phyloP scores from a whole-genome alignment of 2,797 vertebrate genomes.

The Uromys caudimaculatus region DNA sequence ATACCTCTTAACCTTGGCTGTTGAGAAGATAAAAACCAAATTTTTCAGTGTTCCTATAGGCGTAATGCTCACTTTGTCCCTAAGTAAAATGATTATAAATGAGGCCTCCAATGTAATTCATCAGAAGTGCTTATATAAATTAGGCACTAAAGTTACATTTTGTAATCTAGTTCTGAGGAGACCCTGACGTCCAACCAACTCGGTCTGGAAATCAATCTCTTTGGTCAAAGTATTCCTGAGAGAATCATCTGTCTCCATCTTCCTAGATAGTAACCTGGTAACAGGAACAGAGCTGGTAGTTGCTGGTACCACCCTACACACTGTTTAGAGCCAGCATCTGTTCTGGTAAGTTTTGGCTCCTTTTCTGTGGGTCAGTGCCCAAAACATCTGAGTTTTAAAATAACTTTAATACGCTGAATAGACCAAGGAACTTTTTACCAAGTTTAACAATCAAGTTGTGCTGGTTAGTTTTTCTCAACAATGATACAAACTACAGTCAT shows the following conservation, averaged over 20 bases:
- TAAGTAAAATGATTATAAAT: slow-evolving; percentile 31
- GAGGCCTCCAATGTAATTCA: background rate
- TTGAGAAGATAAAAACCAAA: background rate
- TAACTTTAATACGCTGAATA: slow-evolving; percentile 33
- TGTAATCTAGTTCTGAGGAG: background rate
- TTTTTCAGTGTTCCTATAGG: background rate
- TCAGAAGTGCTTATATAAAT: slow-evolving; percentile 35
- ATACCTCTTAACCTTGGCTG: slow-evolving; percentile 34
- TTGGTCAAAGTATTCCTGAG: slow-evolving; percentile 21
- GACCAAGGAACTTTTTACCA: slow-evolving; percentile 36
- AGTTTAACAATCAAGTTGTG: background rate
- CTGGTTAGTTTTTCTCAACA: too few species aligned
- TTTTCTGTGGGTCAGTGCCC: background rate
- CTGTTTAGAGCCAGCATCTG: background rate
- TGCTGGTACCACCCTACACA: background rate
- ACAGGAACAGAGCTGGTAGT: background rate
- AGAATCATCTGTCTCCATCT: background rate
- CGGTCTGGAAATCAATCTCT: background rate
- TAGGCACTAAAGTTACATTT: slow-evolving; percentile 45
- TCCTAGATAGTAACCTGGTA: background rate
- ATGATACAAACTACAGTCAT: background rate
- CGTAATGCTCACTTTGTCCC: slow-evolving; percentile 12
- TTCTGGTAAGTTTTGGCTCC: slow-evolving; percentile 19
- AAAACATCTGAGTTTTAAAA: slow-evolving; percentile 14
- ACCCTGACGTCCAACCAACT: background rate